phyloP scores from a whole-genome alignment of 2,888 invertebrate species.

The Euplexia lucipara region DNA sequence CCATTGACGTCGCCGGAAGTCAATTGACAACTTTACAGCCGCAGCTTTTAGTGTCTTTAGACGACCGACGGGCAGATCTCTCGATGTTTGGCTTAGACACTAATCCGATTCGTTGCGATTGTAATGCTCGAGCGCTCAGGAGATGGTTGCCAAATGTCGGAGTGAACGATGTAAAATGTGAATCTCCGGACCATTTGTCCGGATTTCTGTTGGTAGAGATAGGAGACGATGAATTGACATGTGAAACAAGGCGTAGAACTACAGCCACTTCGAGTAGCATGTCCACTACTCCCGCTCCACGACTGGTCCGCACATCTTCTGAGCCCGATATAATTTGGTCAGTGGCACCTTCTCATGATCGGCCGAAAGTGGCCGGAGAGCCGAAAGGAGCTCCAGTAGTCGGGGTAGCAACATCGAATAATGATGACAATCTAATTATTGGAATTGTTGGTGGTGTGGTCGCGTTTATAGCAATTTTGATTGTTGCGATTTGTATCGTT shows the following conservation, averaged over 20 bases:
- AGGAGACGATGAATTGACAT: constrained; percentile 95
- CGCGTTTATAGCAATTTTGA: constrained; percentile 96
- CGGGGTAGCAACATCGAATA: constrained; percentile 92
- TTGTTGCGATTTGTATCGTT: constrained; percentile 97
- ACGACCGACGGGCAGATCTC: constrained; percentile 95
- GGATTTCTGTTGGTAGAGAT: constrained; percentile 94
- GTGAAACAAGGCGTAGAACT: constrained; percentile 92
- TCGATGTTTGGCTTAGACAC: constrained; percentile 94
- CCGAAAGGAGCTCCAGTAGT: constrained; percentile 91
- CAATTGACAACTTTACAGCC: constrained; percentile 94
- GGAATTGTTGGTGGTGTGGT: constrained; percentile 98
- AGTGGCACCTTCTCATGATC: constrained; percentile 93
- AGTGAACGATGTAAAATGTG: constrained; percentile 92
- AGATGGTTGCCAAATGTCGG: constrained; percentile 94
- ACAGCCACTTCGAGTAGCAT: constrained; percentile 81
- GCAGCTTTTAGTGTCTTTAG: constrained; percentile 95
- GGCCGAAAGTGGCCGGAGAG: constrained; percentile 90
- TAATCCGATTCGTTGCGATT: constrained; percentile 97
- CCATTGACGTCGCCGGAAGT: constrained; percentile 95
- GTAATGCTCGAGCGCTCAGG: constrained; percentile 94
- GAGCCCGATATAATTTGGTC: constrained; percentile 98
- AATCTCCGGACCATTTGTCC: constrained; percentile 93
- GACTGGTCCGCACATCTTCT: constrained; percentile 92
- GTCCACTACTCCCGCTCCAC: constrained; percentile 85
- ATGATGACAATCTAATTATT: constrained; percentile 98